These are phyloP conservation scores for Pygocentrus nattereri DNA, from an alignment of 2,797 vertebrate species.

Conservation along the genomic window DNA sequence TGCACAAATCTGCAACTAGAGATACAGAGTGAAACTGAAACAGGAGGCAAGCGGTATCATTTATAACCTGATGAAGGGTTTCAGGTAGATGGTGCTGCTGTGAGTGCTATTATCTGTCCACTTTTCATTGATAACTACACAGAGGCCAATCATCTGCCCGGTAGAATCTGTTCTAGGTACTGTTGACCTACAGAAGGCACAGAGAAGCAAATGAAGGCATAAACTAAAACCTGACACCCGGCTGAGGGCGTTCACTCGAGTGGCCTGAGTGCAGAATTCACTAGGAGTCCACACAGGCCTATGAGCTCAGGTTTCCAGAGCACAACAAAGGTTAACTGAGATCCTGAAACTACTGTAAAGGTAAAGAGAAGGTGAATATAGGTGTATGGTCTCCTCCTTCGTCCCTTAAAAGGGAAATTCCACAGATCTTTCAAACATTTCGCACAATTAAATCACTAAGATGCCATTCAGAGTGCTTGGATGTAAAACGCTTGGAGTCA, in stretches of 20 bases:
- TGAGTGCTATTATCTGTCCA: neutral
- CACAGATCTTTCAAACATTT: too few species aligned
- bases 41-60: too few species aligned
- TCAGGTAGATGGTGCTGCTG: neutral
- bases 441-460: too few species aligned
- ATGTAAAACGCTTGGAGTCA: too few species aligned
- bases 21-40: too few species aligned
- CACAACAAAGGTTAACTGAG: neutral
- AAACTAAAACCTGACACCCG: slow-evolving; percentile 42
- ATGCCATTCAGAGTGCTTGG: too few species aligned
- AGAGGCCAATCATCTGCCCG: slow-evolving; percentile 18
- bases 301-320: slow-evolving; percentile 4
- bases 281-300: slow-evolving; percentile 10
- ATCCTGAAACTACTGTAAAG: neutral
- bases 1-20: too few species aligned
- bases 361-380: neutral
- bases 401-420: neutral
- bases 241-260: slow-evolving; percentile 16
- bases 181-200: slow-evolving; percentile 22
- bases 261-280: slow-evolving; percentile 3
- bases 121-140: neutral
- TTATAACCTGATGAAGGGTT: neutral
- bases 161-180: slow-evolving; percentile 6
- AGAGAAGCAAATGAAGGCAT: slow-evolving; percentile 16
- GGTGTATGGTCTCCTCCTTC: neutral